A percentile compares a stretch with the other conserved stretches of the same genome.
Evolutionary conservation across 1,140 invertebrate species (phyloP).

Genomic region (Drosophila paulistorum): DNA sequence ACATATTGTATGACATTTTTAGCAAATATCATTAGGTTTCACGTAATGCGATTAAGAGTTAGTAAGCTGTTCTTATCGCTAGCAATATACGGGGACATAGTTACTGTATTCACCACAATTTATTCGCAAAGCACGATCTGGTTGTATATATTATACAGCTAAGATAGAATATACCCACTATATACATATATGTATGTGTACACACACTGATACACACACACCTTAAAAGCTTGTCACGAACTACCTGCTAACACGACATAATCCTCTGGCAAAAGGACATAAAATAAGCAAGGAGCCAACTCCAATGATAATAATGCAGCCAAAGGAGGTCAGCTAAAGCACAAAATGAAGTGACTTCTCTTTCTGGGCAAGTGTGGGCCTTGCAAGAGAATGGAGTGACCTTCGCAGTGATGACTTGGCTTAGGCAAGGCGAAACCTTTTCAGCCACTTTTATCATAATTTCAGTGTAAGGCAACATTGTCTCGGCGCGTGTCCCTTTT

Average conservation of each 20-base stretch:
- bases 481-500: conserved; percentile 67
- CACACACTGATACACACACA: conserved; percentile 21
- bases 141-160: conserved; percentile 13
- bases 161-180: not conserved
- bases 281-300: conserved; percentile 47
- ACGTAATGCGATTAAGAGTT: conserved; percentile 17
- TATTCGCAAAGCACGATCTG: conserved; percentile 11
- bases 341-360: conserved; percentile 64
- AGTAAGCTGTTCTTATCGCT: conserved; percentile 14
- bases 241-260: conserved; percentile 70
- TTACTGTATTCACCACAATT: conserved; percentile 4
- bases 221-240: conserved; percentile 41
- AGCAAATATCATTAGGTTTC: conserved; percentile 6
- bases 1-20: too few species aligned
- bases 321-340: conserved; percentile 57
- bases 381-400: conserved; percentile 38
- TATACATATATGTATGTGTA: too few species aligned
- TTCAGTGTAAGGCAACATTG: conserved; percentile 65
- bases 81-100: conserved; percentile 37
- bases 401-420: conserved; percentile 51
- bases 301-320: conserved; percentile 74
- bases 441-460: conserved; percentile 69
- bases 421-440: conserved; percentile 37
- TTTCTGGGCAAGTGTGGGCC: not conserved
- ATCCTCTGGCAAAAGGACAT: conserved; percentile 58